Evolutionary conservation across 2,888 invertebrate genomes (phyloP).

Genomic region (Apantesis nais): DNA sequence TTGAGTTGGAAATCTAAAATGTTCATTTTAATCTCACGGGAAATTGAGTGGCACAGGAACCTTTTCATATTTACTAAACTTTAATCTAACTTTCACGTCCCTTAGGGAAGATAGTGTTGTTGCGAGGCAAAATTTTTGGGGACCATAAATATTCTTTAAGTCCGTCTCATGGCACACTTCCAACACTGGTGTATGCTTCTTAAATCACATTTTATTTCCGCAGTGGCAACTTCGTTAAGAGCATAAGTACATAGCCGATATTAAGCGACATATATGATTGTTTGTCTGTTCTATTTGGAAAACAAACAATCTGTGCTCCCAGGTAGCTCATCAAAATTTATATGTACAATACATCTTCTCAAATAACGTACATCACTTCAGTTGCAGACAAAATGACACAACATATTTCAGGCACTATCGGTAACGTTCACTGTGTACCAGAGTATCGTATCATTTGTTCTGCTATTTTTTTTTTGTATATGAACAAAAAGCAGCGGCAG

Average conservation of each 20-base stretch:
- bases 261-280: conserved; percentile 25
- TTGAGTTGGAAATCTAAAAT: conserved; percentile 57
- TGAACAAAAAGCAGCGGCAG: conserved; percentile 50
- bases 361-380: conserved; percentile 60
- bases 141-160: conserved; percentile 77
- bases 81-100: conserved; percentile 67
- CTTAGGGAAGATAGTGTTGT: conserved; percentile 52
- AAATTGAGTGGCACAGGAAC: conserved; percentile 65
- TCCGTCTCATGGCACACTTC: conserved; percentile 70
- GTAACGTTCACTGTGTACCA: conserved; percentile 56
- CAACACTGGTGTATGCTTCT: conserved; percentile 67
- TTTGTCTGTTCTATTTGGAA: conserved; percentile 48
- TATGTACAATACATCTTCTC: conserved; percentile 59
- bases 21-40: conserved; percentile 66
- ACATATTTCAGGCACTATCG: conserved; percentile 62
- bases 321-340: conserved; percentile 56
- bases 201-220: conserved; percentile 63
- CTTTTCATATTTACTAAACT: conserved; percentile 76
- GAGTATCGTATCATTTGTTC: conserved; percentile 56
- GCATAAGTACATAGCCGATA: conserved; percentile 44
- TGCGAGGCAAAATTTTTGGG: conserved; percentile 69
- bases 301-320: conserved; percentile 51
- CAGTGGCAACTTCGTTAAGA: conserved; percentile 59
- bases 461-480: conserved; percentile 46
- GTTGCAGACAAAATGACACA: conserved; percentile 63